Conservation (phyloP, 1,140 invertebrate species). For the Drosophila nigromelanica region DNA sequence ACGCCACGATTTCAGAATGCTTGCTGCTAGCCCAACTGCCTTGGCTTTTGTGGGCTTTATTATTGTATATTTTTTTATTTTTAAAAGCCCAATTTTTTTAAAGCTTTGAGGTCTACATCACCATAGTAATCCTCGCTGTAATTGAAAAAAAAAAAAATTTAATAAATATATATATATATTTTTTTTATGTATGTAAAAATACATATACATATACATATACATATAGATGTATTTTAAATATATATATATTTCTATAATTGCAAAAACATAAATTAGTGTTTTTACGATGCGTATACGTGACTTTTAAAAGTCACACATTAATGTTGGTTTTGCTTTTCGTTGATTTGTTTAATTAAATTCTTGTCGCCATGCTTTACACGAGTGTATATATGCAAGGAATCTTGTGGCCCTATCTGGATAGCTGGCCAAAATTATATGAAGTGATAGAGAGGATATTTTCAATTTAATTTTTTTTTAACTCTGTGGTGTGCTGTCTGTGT, state of each 20-base stretch:
- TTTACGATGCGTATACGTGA: constrained; percentile 46
- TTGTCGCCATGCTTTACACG: constrained; percentile 45
- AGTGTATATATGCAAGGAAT: constrained; percentile 11
- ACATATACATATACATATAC: no score
- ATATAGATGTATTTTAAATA: no score
- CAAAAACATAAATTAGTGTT: constrained; percentile 1
- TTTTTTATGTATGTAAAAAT: no score
- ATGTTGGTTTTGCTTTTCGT: constrained; percentile 42
- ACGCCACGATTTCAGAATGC: constrained; percentile 14
- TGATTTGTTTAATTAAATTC: constrained; percentile 80
- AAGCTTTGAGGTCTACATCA: constrained; percentile 91
- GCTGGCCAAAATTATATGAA: constrained; percentile 10
- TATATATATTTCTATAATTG: constrained; percentile 7
- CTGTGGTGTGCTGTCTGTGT: constrained; percentile 4
- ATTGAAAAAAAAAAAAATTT: constrained; percentile 75
- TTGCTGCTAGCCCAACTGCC: constrained; percentile 22
- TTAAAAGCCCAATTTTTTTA: constrained; percentile 91
- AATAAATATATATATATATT: constrained; percentile 15
- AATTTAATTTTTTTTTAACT: neutral
- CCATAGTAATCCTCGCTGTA: constrained; percentile 93
- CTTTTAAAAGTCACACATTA: constrained; percentile 38
- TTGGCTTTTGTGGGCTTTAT: constrained; percentile 36
- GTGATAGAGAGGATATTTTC: neutral
- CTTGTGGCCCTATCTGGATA: constrained; percentile 5
- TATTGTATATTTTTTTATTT: constrained; percentile 25